These are phyloP conservation scores for Drosophila ohnishii DNA, from an alignment of 1,140 invertebrate species.

Conservation along the genomic window DNA sequence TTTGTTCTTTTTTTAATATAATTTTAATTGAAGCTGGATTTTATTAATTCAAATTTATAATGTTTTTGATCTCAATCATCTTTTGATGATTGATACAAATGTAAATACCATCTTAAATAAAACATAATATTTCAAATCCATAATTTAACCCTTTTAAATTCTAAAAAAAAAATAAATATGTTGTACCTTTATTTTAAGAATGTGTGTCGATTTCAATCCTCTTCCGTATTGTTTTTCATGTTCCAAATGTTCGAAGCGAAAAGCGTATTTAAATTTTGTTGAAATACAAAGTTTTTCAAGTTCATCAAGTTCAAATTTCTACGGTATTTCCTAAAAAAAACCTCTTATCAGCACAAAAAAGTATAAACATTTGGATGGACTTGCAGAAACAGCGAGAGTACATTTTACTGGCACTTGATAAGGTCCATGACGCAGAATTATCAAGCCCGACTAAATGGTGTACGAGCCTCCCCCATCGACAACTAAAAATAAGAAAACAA, in stretches of 20 bases:
- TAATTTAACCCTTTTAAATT: too few relatives aligned
- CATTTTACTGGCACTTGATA: constrained; percentile 26
- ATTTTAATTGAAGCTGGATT: neutral
- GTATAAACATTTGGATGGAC: constrained; percentile 15
- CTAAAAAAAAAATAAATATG: too few relatives aligned
- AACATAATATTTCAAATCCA: too few relatives aligned
- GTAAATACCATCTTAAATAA: too few relatives aligned
- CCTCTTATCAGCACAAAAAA: constrained; percentile 10
- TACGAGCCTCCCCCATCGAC: constrained; percentile 3
- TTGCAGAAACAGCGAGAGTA: constrained; percentile 14
- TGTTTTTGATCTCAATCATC: too few relatives aligned
- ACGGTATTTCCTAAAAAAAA: neutral
- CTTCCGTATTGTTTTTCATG: too few relatives aligned
- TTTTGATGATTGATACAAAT: too few relatives aligned
- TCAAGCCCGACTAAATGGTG: constrained; percentile 14
- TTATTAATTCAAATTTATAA: too few relatives aligned
- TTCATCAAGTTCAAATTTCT: neutral
- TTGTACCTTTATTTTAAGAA: too few relatives aligned
- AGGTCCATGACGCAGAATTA: constrained; percentile 3
- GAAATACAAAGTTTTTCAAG: neutral
- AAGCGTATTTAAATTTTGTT: neutral
- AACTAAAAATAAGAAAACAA: constrained; percentile 26
- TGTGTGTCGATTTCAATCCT: too few relatives aligned
- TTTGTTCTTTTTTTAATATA: neutral
- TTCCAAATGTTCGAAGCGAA: neutral